Evolutionary conservation across 2,888 invertebrate genomes (phyloP), one percentile per base, ranked within the genome.

Genomic region (Cheilosia variabilis): DNA sequence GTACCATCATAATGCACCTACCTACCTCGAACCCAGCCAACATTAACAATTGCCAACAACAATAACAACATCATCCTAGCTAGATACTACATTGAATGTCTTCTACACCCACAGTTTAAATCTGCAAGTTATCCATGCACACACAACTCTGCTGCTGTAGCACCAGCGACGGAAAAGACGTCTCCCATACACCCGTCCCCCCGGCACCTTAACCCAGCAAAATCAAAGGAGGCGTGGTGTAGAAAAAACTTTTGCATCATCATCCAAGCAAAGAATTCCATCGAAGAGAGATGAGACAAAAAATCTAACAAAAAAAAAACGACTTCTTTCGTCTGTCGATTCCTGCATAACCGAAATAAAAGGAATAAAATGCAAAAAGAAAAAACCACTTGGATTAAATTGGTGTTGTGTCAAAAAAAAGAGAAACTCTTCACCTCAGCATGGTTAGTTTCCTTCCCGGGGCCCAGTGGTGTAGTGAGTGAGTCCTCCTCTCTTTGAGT

Each of bases 151-250:
- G 50, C n/a, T 34, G 52, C 52, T 71, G 19, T 55, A 58, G 50
- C 43, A 53, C 41, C 57, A 65, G 57, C 75, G 63, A 65, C 69
- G 75, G 63, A 41, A 75, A 81, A 69, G 63, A 75, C 69, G 55
- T 81, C 68, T 81, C 55, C 62, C 53, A 63, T 60, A 34, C 45
- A 41, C 62, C 63, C 50, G 7, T 9, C 22, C 15, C 52, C 58
- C 57, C 68, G 45, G 47, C 31, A 58, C 62, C 62, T 52, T 52
- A 57, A 69, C 68, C 24, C 75, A 68, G 58, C 24, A 63, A 82
- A 82, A 77, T 82, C 81, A 76, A 71, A 82, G 81, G 77, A 82
- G 81, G 81, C 77, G 76, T 82, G 81, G 81, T 82, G 77, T 82
- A 66, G 76, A 76, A 72, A 76, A 77, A 82, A 58, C 71, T 52